Conservation (phyloP, 2,113 vertebrate genomes). For the Tychaedon coryphoeus region DNA sequence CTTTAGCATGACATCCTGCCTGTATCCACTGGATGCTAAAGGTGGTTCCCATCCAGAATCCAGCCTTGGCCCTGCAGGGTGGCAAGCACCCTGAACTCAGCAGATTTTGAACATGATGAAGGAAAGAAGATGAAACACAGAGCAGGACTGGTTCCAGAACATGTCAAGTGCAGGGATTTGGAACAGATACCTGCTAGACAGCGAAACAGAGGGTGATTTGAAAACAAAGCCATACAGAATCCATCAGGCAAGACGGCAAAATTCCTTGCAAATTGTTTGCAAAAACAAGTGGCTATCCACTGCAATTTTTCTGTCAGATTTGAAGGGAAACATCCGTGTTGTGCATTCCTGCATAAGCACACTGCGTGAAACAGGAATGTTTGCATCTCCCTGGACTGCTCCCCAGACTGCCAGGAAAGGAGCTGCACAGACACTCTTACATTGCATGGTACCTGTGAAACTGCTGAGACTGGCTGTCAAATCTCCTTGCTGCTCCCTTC, state of each 20-base stretch:
- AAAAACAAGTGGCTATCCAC: neutral
- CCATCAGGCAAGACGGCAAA: neutral
- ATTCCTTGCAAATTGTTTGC: neutral
- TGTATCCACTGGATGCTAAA: neutral
- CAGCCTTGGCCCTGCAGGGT: neutral
- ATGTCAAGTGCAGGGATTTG: neutral
- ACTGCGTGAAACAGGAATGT: neutral
- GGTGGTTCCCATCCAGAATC: neutral
- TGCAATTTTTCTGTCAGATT: slow-evolving; percentile 33
- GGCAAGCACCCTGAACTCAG: neutral
- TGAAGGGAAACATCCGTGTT: neutral
- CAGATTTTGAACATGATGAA: neutral
- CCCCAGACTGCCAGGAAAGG: neutral
- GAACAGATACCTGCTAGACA: neutral
- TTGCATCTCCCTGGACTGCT: accelerated
- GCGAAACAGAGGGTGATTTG: neutral
- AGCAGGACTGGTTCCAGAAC: neutral
- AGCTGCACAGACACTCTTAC: neutral
- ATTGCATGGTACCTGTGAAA: accelerated
- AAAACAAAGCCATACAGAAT: neutral
- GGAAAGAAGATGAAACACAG: neutral
- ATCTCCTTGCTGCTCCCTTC: neutral
- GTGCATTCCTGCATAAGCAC: neutral
- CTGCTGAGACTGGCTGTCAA: neutral
- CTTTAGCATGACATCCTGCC: neutral